phyloP scores from a whole-genome alignment of 2,797 vertebrate genomes.

The Enteromius afrohamiltoni region DNA sequence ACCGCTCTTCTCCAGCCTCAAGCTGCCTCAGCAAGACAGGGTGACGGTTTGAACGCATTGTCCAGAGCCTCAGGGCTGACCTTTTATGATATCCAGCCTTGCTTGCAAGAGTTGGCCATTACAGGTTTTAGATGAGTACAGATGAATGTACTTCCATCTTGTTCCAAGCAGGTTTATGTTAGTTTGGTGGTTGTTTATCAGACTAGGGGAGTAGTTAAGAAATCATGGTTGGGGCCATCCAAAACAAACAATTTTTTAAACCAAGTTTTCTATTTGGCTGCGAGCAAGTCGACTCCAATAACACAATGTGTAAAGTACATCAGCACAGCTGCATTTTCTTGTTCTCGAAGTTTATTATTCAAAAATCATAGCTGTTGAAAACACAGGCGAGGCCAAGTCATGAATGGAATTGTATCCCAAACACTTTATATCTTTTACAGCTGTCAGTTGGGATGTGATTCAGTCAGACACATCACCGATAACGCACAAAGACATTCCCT shows the following conservation, averaged over 20 bases:
- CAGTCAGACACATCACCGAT: constrained; percentile 28
- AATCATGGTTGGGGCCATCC: background rate
- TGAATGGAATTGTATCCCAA: constrained; percentile 15
- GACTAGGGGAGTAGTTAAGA: background rate
- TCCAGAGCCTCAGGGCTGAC: constrained; percentile 6
- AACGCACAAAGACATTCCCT: constrained; percentile 31
- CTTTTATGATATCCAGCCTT: constrained; percentile 9
- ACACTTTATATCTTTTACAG: constrained; percentile 42
- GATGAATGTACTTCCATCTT: background rate
- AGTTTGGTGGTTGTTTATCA: background rate
- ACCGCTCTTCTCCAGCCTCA: constrained; percentile 15
- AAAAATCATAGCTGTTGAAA: constrained; percentile 43
- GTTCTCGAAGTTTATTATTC: constrained; percentile 17
- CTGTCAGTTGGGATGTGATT: constrained; percentile 37
- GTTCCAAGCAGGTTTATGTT: constrained; percentile 1
- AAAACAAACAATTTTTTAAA: constrained; percentile 1
- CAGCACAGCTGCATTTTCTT: constrained; percentile 28
- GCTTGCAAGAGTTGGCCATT: background rate
- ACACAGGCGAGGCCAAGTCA: constrained; percentile 19
- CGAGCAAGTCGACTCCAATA: constrained; percentile 7
- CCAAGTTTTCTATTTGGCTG: background rate
- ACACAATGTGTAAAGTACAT: constrained; percentile 30
- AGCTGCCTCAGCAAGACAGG: constrained; percentile 3
- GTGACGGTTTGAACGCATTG: background rate
- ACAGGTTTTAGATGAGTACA: constrained; percentile 1